Evolutionary conservation across 1,140 invertebrate species (phyloP), one percentile per base, ranked within the genome.

Genomic region (Heliconius hermathena): DNA sequence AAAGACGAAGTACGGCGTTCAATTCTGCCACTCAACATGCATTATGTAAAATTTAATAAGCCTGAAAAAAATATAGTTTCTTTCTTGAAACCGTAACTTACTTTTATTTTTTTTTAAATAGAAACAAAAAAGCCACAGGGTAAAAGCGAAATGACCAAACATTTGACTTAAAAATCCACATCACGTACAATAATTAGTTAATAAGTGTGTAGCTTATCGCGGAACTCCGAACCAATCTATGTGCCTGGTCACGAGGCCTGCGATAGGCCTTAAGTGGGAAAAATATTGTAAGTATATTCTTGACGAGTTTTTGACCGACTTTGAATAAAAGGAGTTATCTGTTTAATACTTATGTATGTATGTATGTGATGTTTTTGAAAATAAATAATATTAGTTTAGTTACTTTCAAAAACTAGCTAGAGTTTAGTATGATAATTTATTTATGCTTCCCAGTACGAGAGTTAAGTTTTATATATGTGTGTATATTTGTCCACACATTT

Each of bases 161-260:
- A 76, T 72, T 72, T 73, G 73, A 71, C 80, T 81, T 75, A 78
- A 76, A 81, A 81, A 78, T 78, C 77, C 78, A 84, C 79, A 79
- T 82, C 83, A 82, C 81, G 74, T 82, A 79, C 81, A 87, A 88
- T 87, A 87, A 85, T 83, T 85, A 86, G 83, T 86, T 87, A 88
- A 88, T 87, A 85, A 84, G 79, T 83, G 80, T 82, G 80, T 82
- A 83, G 77, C 86, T 83, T 83, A 86, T 86, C 84, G 83, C 74
- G 81, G 78, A 85, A 87, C 87, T 86, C 79, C 49, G n/a, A 4
- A 26, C 74, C 83, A 80, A 82, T 83, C 81, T 80, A 79, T 74
- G 29, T 76, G 66, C 70, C 66, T n/a, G 79, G 84, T 83, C 83
- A 83, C 81, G 83, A 86, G 83, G 71, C 73, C 54, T 57, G 79